Conservation (phyloP, 2,888 invertebrate species). For the Phragmatobia fuliginosa region DNA sequence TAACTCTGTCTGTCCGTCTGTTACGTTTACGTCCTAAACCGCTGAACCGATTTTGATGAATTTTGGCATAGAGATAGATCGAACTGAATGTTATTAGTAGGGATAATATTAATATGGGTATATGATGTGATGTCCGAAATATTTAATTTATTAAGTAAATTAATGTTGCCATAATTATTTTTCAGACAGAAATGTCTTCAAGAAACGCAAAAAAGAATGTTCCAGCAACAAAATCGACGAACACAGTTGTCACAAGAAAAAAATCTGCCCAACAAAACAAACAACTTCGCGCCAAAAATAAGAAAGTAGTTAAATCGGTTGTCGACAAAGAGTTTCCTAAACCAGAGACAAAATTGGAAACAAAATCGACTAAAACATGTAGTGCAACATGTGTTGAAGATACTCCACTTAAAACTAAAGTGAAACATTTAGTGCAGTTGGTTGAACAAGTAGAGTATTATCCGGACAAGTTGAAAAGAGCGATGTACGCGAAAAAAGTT, state of each 20-base stretch:
- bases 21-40: too few species aligned
- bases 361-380: conserved; percentile 31
- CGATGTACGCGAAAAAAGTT: conserved; percentile 54
- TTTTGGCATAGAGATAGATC: too few species aligned
- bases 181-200: conserved; percentile 41
- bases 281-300: conserved; percentile 49
- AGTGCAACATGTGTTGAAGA: conserved; percentile 25
- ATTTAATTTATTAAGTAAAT: too few species aligned
- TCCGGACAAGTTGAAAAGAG: conserved; percentile 65
- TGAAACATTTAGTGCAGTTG: conserved; percentile 11
- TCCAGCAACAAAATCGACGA: conserved; percentile 4
- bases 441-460: conserved; percentile 58
- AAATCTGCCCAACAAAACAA: conserved; percentile 60
- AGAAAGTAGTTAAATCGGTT: conserved; percentile 15
- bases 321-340: conserved; percentile 17
- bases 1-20: too few species aligned
- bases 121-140: too few species aligned
- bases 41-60: too few species aligned
- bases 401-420: conserved; percentile 32
- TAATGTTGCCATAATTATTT: conserved; percentile 2
- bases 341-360: conserved; percentile 38
- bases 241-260: conserved; percentile 62
- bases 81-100: too few species aligned
- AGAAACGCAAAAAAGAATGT: conserved; percentile 29
- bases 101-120: too few species aligned